Evolutionary conservation across 2,888 invertebrate species (phyloP).

Genomic region (Diadegma fenestrale): DNA sequence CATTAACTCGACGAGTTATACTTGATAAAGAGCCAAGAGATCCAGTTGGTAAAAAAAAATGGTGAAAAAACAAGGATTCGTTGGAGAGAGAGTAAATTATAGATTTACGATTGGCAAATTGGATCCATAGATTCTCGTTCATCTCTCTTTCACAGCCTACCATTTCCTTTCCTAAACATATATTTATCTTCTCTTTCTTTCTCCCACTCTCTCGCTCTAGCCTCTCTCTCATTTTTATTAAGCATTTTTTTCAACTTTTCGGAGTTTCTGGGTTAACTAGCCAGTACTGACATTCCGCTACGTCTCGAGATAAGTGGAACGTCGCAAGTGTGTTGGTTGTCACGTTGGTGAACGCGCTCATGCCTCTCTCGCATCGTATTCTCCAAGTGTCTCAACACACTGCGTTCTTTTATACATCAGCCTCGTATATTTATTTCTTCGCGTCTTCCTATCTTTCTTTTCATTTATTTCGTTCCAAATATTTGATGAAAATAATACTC

Average conservation of each 20-base stretch:
- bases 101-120: slow-evolving; percentile 54
- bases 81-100: slow-evolving; percentile 53
- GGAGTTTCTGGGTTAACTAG: slow-evolving; percentile 77
- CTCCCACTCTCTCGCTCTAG: slow-evolving; percentile 43
- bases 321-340: slow-evolving; percentile 69
- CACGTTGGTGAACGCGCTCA: slow-evolving; percentile 58
- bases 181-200: slow-evolving; percentile 39
- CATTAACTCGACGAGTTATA: slow-evolving; percentile 44
- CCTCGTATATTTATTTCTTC: slow-evolving; percentile 5
- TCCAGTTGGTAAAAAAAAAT: slow-evolving; percentile 10
- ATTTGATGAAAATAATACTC: slow-evolving; percentile 6
- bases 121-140: slow-evolving; percentile 18
- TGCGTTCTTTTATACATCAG: slow-evolving; percentile 25
- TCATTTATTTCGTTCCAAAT: slow-evolving; percentile 21
- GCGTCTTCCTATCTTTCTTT: not conserved
- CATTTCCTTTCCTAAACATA: slow-evolving; percentile 19
- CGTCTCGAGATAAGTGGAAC: slow-evolving; percentile 78
- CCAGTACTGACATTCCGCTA: slow-evolving; percentile 75
- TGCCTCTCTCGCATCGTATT: slow-evolving; percentile 39
- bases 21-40: slow-evolving; percentile 17
- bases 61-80: slow-evolving; percentile 8
- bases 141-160: slow-evolving; percentile 37
- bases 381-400: slow-evolving; percentile 8
- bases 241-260: slow-evolving; percentile 62
- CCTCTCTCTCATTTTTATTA: slow-evolving; percentile 17